Conservation (phyloP, 1,140 invertebrate species). For the Chymomyza costata region DNA sequence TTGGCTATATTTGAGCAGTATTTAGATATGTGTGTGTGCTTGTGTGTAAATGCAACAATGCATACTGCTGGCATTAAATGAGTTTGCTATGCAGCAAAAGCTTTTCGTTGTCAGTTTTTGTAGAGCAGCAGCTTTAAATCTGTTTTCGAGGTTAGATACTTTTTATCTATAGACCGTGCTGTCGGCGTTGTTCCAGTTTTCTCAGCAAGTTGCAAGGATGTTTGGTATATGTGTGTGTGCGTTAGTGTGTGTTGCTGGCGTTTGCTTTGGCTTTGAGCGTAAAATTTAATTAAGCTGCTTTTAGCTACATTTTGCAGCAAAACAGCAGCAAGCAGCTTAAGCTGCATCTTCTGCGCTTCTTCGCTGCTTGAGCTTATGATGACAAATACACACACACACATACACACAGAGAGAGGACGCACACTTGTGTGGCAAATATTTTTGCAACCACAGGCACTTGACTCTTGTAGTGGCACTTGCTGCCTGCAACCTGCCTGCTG, state of each 20-base stretch:
- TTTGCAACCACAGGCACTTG: constrained; percentile 58
- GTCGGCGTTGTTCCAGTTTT: constrained; percentile 39
- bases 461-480: constrained; percentile 52
- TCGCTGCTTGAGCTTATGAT: too few species aligned
- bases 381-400: constrained; percentile 10
- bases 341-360: constrained; percentile 14
- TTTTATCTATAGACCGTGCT: too few species aligned
- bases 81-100: constrained; percentile 5
- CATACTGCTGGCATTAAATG: constrained; percentile 2
- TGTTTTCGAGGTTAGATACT: constrained; percentile 1
- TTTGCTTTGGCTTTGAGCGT: constrained; percentile 7
- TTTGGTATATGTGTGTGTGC: too few species aligned
- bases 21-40: constrained; percentile 1
- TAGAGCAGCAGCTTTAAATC: constrained; percentile 24
- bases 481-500: constrained; percentile 1
- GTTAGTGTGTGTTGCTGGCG: constrained; percentile 4
- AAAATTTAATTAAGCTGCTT: constrained; percentile 39
- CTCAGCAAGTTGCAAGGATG: not conserved
- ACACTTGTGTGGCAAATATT: constrained; percentile 22
- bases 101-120: not conserved
- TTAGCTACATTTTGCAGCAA: constrained; percentile 16
- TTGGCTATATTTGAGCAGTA: too few species aligned
- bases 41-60: constrained; percentile 6
- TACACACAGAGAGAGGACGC: not conserved
- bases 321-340: constrained; percentile 22